Percentiles rank a stretch among this genome's conserved stretches.
Conservation (phyloP, 2,888 invertebrate genomes). For the Ectemnius cavifrons region DNA sequence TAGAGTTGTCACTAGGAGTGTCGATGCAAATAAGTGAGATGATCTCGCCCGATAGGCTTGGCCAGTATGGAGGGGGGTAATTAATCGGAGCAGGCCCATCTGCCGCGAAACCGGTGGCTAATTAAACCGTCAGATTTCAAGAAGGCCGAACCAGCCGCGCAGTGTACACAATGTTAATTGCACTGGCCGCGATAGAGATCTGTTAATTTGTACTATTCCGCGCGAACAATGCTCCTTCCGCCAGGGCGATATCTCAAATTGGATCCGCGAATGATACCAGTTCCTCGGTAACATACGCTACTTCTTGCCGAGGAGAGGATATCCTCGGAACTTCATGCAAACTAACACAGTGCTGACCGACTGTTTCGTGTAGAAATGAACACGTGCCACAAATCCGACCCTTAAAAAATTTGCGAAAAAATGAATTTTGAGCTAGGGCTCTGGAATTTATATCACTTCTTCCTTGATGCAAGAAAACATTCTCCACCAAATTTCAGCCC, state of each 20-base stretch:
- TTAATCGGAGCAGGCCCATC: conserved; percentile 62
- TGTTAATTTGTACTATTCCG: conserved; percentile 66
- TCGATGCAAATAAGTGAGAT: background rate
- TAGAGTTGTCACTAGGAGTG: too few relatives aligned
- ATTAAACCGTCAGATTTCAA: conserved; percentile 69
- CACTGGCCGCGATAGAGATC: conserved; percentile 60
- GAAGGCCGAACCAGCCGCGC: conserved; percentile 56
- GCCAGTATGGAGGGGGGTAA: conserved; percentile 44
- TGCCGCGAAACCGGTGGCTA: conserved; percentile 62
- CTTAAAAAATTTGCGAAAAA: too few relatives aligned
- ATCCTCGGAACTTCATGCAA: too few relatives aligned
- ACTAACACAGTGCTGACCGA: too few relatives aligned
- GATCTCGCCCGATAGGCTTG: background rate
- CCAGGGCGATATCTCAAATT: conserved; percentile 60
- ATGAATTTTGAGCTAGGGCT: too few relatives aligned
- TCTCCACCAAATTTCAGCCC: too few relatives aligned
- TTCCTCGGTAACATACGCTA: too few relatives aligned
- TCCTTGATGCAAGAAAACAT: too few relatives aligned
- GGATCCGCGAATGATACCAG: conserved; percentile 56
- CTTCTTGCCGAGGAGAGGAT: too few relatives aligned
- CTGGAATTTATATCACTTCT: too few relatives aligned
- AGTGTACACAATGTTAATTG: conserved; percentile 66
- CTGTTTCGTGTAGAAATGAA: too few relatives aligned
- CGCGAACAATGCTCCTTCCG: conserved; percentile 62
- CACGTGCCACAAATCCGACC: too few relatives aligned